These are phyloP conservation scores for Athetis lepigone DNA, from an alignment of 2,888 invertebrate species.

Conservation along the genomic window DNA sequence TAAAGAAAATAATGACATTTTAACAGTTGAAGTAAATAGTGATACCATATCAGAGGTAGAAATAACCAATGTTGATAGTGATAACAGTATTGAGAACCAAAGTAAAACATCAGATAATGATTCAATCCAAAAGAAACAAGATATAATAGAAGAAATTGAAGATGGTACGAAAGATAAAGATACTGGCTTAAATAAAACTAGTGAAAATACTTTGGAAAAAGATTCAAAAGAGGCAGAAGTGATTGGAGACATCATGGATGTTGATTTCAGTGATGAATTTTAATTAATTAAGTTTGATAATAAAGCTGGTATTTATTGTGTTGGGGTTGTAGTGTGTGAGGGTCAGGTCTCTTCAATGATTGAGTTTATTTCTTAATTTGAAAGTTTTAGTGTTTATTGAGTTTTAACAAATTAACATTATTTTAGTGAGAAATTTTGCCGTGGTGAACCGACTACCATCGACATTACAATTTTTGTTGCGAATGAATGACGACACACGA, in stretches of 20 bases:
- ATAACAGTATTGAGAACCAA: conserved; percentile 19
- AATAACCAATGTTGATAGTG: conserved; percentile 13
- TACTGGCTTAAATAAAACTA: neutral
- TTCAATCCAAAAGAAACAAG: conserved; percentile 1
- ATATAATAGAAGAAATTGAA: conserved; percentile 2
- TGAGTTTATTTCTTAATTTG: too few relatives aligned
- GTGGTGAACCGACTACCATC: too few relatives aligned
- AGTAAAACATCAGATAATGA: conserved; percentile 3
- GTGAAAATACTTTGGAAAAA: conserved; percentile 11
- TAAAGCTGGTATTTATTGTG: conserved; percentile 48
- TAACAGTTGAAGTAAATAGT: conserved; percentile 2
- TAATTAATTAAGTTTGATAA: conserved; percentile 52
- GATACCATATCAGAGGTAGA: neutral
- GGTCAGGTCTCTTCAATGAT: too few relatives aligned
- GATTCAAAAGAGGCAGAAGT: conserved; percentile 11
- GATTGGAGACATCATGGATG: conserved; percentile 78
- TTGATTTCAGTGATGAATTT: conserved; percentile 84
- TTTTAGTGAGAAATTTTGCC: too few relatives aligned
- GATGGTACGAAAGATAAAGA: neutral
- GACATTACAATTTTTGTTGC: too few relatives aligned
- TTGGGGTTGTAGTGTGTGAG: too few relatives aligned
- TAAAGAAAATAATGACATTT: neutral
- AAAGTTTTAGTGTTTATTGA: too few relatives aligned
- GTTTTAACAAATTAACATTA: too few relatives aligned
- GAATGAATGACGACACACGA: too few relatives aligned